These are phyloP conservation scores for Catharus minimus DNA, from an alignment of 2,113 vertebrate genomes.

Conservation along the genomic window DNA sequence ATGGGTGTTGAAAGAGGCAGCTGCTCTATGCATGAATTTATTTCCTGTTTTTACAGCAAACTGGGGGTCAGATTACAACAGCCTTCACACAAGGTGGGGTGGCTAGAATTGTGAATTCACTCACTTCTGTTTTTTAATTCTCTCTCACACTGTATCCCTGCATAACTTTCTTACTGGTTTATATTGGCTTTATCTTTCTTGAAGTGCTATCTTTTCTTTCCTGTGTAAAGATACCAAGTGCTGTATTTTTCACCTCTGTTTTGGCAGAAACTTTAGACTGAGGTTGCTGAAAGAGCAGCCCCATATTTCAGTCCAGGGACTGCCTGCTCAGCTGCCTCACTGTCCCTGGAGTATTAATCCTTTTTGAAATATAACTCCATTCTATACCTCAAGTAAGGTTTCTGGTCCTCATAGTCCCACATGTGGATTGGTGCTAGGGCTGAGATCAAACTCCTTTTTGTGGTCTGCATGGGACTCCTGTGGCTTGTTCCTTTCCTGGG, in stretches of 20 bases:
- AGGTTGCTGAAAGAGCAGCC: not conserved
- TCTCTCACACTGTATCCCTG: not conserved
- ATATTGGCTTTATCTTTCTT: not conserved
- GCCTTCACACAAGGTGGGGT: not conserved
- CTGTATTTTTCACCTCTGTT: not conserved
- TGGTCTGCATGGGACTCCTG: not conserved
- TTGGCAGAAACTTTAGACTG: not conserved
- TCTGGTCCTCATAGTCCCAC: not conserved
- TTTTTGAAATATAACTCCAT: not conserved
- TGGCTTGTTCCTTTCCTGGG: not conserved
- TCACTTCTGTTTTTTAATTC: not conserved
- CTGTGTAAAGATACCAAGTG: not conserved
- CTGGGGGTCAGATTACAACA: not conserved
- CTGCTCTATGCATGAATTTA: not conserved
- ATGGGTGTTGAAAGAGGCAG: not conserved
- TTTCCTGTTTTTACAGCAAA: conserved; percentile 13
- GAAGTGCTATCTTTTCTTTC: not conserved
- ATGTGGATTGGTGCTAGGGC: not conserved
- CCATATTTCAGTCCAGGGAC: not conserved
- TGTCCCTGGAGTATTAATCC: not conserved
- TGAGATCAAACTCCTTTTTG: not conserved
- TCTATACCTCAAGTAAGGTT: not conserved
- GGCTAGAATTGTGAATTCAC: not conserved
- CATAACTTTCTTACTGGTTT: not conserved
- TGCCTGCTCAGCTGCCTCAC: not conserved